Evolutionary conservation across 2,797 vertebrate genomes (phyloP), one percentile per base, ranked within the genome.

Genomic region (Sphenodon punctatus): DNA sequence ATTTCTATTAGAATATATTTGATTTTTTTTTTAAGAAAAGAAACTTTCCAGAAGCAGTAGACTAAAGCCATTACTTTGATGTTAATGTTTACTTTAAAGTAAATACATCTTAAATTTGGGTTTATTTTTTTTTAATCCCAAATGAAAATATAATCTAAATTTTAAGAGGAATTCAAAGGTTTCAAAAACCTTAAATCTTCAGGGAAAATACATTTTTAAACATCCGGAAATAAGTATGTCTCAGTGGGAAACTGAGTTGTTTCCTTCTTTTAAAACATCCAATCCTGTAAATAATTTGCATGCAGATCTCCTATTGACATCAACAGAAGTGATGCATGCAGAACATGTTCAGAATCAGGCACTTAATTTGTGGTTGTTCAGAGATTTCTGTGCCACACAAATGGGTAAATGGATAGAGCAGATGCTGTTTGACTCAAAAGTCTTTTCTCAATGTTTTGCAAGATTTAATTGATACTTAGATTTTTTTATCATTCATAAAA

Each of bases 1-100:
- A 55, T 32, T 48, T 9, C 8, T 25, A 22, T 56, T 56, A n/a
- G 15, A 42, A 25, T n/a, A 17, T 25, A 46, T 7, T 45, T 45
- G 15, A 23, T 36, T 34, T 4, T 56, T 34, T 19, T 12, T 46
- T 53, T 25, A 36, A 56, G 14, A 22, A 77, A 86, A 75, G 59
- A 48, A 23, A 30, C 45, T 67, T 78, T 84, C 82, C 86, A 72
- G 45, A 76, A 81, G 66, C 82, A 80, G 46, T 58, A 43, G 82
- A 61, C 32, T 30, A 68, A 77, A 85, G 36, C 63, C 66, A 42
- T 77, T 41, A 7, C 77, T 85, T 89, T 87, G 82, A 89, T 81
- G 67, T 75, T 13, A 80, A 78, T 49, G 64, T 88, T 36, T 89
- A 75, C 65, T 61, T 79, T 85, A 83, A 89, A 88, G 60, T 25